These are phyloP conservation scores for Tipula vernalis DNA, from an alignment of 2,888 invertebrate genomes.

Conservation along the genomic window DNA sequence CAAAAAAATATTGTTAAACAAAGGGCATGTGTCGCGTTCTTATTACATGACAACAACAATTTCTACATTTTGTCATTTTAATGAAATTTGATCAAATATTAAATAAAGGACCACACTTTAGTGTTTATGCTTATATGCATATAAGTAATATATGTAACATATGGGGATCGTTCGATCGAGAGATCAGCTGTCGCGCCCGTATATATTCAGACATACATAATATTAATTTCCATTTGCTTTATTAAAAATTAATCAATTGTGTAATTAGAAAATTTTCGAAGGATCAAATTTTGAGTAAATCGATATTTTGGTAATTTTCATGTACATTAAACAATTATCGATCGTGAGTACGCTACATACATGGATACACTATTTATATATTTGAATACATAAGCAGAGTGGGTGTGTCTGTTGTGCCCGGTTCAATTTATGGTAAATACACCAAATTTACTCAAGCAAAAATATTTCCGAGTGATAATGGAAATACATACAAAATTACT, in stretches of 20 bases:
- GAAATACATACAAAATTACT: not conserved
- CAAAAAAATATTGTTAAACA: not conserved
- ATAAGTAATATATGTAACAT: not conserved
- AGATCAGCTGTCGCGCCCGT: slow-evolving; percentile 1
- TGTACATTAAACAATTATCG: not conserved
- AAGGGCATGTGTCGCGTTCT: not conserved
- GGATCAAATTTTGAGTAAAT: not conserved
- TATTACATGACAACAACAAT: not conserved
- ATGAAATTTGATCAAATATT: not conserved
- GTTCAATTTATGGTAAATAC: not conserved
- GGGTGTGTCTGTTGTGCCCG: not conserved
- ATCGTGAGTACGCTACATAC: not conserved
- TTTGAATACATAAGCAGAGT: not conserved
- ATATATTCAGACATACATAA: not conserved
- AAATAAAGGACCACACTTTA: not conserved
- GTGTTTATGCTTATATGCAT: not conserved
- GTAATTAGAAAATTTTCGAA: not conserved
- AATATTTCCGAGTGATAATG: not conserved
- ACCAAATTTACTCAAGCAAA: not conserved
- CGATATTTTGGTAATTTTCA: not conserved
- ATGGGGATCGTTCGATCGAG: not conserved
- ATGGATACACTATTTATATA: not conserved
- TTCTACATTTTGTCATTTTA: not conserved
- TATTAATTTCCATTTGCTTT: not conserved
- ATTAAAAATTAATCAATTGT: slow-evolving; percentile 9